Conservation (phyloP, 2,797 vertebrate species). For the Staurois parvus region DNA sequence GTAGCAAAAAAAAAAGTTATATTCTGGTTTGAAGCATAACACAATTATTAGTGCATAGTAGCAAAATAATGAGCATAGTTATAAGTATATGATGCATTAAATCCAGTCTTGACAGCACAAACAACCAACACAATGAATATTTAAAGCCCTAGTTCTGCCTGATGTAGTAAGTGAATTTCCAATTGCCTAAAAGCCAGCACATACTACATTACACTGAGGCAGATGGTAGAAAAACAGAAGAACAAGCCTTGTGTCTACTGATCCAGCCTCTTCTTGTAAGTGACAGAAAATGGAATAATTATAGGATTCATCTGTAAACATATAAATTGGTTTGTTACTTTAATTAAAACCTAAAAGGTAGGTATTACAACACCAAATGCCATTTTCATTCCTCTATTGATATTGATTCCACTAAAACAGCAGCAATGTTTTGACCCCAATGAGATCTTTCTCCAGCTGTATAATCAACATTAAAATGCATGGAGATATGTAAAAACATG, state of each 20-base stretch:
- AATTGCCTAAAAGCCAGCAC: constrained; percentile 33
- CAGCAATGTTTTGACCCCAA: no score
- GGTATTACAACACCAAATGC: not conserved
- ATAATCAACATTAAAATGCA: not conserved
- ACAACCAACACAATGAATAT: constrained; percentile 41
- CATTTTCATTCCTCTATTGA: not conserved
- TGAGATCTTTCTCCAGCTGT: not conserved
- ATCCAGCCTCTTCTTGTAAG: not conserved
- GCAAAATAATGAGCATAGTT: constrained; percentile 38
- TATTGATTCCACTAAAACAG: not conserved
- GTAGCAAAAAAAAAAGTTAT: constrained; percentile 1
- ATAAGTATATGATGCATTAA: constrained; percentile 55
- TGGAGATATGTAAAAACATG: not conserved
- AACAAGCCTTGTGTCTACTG: not conserved
- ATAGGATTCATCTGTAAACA: not conserved
- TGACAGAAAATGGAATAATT: not conserved
- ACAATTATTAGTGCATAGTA: constrained; percentile 38
- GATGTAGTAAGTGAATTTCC: constrained; percentile 42
- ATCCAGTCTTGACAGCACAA: constrained; percentile 41
- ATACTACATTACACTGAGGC: constrained; percentile 6
- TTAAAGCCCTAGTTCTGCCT: constrained; percentile 43
- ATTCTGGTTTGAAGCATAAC: constrained; percentile 31
- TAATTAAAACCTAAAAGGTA: not conserved
- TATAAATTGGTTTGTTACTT: not conserved
- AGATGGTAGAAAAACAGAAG: constrained; percentile 9